Percentiles rank a stretch among this genome's conserved stretches.
Conservation (phyloP, 2,888 invertebrate genomes). For the Apotomis capreana region DNA sequence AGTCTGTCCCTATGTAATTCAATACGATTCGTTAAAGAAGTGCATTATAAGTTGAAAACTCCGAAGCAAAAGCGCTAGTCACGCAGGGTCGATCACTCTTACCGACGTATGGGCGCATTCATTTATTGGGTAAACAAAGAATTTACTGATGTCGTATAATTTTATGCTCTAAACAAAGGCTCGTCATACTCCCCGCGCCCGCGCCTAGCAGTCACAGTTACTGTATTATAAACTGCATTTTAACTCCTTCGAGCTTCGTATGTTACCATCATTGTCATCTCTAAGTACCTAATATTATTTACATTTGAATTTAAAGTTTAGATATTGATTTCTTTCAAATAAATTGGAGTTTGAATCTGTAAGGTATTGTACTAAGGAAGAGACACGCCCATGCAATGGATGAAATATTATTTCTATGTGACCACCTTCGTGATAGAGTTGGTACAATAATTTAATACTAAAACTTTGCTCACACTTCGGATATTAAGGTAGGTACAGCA, state of each 20-base stretch:
- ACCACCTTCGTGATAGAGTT: no score
- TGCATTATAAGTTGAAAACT: constrained; percentile 42
- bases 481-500: no score
- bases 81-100: constrained; percentile 61
- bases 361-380: no score
- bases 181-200: constrained; percentile 57
- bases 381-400: no score
- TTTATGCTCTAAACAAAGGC: constrained; percentile 82
- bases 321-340: no score
- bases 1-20: constrained; percentile 5
- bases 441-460: no score
- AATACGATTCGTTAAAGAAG: constrained; percentile 5
- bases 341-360: no score
- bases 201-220: constrained; percentile 21
- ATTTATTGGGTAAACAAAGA: constrained; percentile 79
- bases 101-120: constrained; percentile 67
- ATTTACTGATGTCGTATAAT: constrained; percentile 82
- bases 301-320: no score
- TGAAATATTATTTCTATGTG: no score
- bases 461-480: no score
- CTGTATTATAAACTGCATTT: background rate
- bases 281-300: no score
- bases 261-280: no score
- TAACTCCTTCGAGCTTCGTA: background rate
- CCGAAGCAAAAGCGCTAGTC: constrained; percentile 52